Base-by-base conservation (phyloP, 2,797 vertebrate genomes). In the Allobates femoralis region DNA sequence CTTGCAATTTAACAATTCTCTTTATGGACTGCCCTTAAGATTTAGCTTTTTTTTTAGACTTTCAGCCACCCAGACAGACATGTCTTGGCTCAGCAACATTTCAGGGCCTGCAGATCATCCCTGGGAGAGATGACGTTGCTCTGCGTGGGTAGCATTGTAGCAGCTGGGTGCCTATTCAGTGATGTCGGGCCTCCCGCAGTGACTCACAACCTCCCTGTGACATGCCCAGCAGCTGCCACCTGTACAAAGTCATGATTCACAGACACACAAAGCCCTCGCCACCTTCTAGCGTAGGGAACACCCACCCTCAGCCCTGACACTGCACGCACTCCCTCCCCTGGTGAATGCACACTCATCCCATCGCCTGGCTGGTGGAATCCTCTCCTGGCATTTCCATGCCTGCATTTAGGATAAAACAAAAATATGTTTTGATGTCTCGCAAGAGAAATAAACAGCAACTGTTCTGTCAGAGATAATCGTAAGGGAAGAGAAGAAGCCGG, bases 221-320 rank as follows among this genome's bases (percentile, higher is more conserved):
- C 86, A 87, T 62, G 67, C 82, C 55, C 76, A 75, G 86, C 86
- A 87, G 86, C 86, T 87, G 86, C 82, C 86, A 87, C 86, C 86
- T 87, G 86, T 87, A 83, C 82, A 74, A 84, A 84, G 75, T 87
- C 82, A 87, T 87, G 86, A 87, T 87, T 87, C 86, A 87, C 55
- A 87, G 74, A 60, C 81, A 87, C 51, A 87, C 80, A 87, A 87
- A 79, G 81, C 55, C 56, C 23, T 84, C 28, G 67, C 81, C 76
- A 84, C 76, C 86, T 66, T 19, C 75, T 18, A 75, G 55, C 32
- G 80, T 37, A 60, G 86, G 86, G 82, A 87, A 81, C 86, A 87
- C 86, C 81, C 86, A 84, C 86, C 81, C 81, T 28, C 76, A 53
- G 67, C 23, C 76, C 26, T 87, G 81, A 87, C 81, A 87, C 21